Evolutionary conservation across 92 coral and sea anemone species (phyloP), one percentile per base, ranked within the genome.

Genomic region (Heliopora coerulea): DNA sequence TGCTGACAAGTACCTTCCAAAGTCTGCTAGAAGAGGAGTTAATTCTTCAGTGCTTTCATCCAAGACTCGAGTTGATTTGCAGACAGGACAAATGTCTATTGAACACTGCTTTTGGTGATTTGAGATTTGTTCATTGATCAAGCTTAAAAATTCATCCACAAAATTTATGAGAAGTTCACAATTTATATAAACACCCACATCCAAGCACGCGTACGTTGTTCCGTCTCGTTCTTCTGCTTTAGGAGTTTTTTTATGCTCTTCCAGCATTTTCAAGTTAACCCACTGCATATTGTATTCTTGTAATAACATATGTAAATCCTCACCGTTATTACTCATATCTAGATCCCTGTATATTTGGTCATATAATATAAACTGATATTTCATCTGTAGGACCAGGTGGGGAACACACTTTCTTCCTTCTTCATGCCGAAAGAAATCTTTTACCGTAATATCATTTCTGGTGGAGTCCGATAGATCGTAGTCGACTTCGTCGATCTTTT

Each of bases 161-260:
- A 61, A 61, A 20, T 61, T 12, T 25, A 61, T 42, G 21, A 61
- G 44, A 3, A 42, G 32, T 10, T 61, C 42, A 31, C 68, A 61
- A 31, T 33, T 34, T 15, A 61, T 61, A 25, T 19, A 25, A 10
- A 21, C 24, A 31, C 8, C 33, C 9, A 17, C 20, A 12, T 25
- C 39, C 3, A 34, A 3, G 39, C 24, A 30, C n/a, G 62, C 68
- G n/a, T 1, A 1, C n/a, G 41, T 29, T 31, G 33, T 17, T 19
- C 12, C 21, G 8, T 61, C 4, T 12, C 42, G 20, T 25, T 29
- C 33, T 31, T 34, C 20, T 44, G 32, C 9, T 3, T 61, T 25
- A 30, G 33, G 68, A 1, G 8, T 0, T 13, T 18, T 33, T 13
- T 17, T 25, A 19, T 30, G 23, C 28, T 15, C 32, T 34, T 37